Base-by-base conservation (phyloP, 1,140 invertebrate species). In the Macrobrachium nipponense region DNA sequence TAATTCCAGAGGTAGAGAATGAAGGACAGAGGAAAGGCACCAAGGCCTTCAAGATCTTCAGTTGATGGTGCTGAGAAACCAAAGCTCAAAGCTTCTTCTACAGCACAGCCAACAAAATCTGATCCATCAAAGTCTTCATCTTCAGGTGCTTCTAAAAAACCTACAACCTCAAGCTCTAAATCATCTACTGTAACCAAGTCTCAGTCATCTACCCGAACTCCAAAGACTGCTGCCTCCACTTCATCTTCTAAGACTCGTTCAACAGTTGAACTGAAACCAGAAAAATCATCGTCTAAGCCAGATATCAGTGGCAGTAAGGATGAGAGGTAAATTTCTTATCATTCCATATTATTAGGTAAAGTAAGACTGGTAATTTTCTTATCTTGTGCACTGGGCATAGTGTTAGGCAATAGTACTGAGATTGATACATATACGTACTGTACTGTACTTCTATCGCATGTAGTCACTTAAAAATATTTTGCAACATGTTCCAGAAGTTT, bases 1-100 rank as follows among this genome's bases (percentile, higher is more conserved):
- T 36, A 20, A 23, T 18, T 68, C 1, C n/a, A 68, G 66, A 68
- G n/a, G 66, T 68, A 68, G 11, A 36, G 36, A 70, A 70, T 70
- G 68, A 70, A 23, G 68, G 68, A 70, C 23, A 70, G 68, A 43
- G 68, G 27, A 70, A 70, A 43, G 68, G 68, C 36, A 27, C 20
- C 68, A 70, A 70, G 20, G 36, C 68, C 68, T 43, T 51, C 51
- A 51, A 51, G 51, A 51, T 51, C 51, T 51, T 51, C 51, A 51
- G 12, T 12, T 10, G 20, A 43, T n/a, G 68, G 68, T 43, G 12
- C 68, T 27, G 68, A 70, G 12, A 70, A 43, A 43, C 11, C 68
- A 70, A 70, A 43, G 20, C 18, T 20, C 18, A 70, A 70, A 23
- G 14, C 68, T 15, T 70, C 68, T 10, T 8, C 68, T 7, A 70